phyloP scores from a whole-genome alignment of 2,888 invertebrate genomes.

The Lasioglossum marginatum region DNA sequence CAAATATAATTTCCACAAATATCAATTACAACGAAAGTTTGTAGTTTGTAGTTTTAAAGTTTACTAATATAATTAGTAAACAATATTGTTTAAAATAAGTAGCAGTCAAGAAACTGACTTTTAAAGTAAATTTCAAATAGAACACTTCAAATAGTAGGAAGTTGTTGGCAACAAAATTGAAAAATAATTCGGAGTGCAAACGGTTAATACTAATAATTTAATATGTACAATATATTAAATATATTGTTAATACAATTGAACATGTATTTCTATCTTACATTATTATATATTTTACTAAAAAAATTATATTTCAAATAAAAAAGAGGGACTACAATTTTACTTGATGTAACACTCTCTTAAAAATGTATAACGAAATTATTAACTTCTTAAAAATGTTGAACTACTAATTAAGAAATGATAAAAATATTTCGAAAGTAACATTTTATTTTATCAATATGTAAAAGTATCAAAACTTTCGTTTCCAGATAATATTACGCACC shows the following conservation, averaged over 20 bases:
- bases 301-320: neutral
- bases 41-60: too few relatives aligned
- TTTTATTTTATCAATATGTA: neutral
- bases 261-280: neutral
- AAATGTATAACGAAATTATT: too few relatives aligned
- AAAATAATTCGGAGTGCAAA: too few relatives aligned
- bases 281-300: neutral
- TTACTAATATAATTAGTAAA: too few relatives aligned
- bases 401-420: neutral
- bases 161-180: too few relatives aligned
- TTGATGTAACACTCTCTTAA: neutral
- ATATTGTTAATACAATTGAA: neutral
- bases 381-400: neutral
- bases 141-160: too few relatives aligned
- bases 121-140: too few relatives aligned
- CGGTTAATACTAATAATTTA: neutral
- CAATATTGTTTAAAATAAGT: too few relatives aligned
- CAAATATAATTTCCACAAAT: too few relatives aligned
- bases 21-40: too few relatives aligned
- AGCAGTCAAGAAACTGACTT: too few relatives aligned
- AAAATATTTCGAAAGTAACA: neutral
- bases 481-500: slow-evolving; percentile 20
- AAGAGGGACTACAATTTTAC: neutral
- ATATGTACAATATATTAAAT: neutral
- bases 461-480: neutral